Evolutionary conservation across 2,888 invertebrate genomes (phyloP), one percentile per base, ranked within the genome.

Genomic region (Morpho helenor): DNA sequence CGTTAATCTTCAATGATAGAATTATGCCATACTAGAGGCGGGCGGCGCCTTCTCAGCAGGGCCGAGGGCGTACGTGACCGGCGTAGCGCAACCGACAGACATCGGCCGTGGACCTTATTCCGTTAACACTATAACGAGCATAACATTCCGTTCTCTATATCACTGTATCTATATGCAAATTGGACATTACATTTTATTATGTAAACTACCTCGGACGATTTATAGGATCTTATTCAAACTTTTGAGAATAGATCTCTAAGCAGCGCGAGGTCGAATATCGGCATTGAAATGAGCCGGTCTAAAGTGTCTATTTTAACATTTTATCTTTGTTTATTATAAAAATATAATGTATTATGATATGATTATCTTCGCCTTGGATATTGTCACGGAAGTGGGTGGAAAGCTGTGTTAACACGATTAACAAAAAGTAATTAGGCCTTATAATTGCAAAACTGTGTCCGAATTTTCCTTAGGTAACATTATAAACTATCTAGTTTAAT

Each of bases 21-120:
- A 31, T 31, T 31, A 31, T 31, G 5, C 3, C 31, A 31, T 31
- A 31, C 31, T 49, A 46, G 64, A 72, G 74, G 71, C 73, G 73
- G 72, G 72, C 67, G 71, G 54, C 65, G 63, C 61, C 68, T 65
- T 63, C 56, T 60, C 40, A 45, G 23, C 7, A 49, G 61, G 62
- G 59, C 65, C 51, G 58, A 64, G 52, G 70, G 85, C 80, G 74
- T 85, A 86, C 87, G 86, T 86, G 87, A 85, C 82, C 65, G 60
- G 48, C 59, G 67, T 63, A 59, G 75, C 80, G 82, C 79, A 70
- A 68, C 63, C 60, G 60, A 62, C 62, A 76, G 65, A 75, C 76
- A 65, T 61, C 62, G 77, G 65, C 75, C 77, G 65, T 71, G 75
- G 80, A 75, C 79, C 76, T 78, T 72, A 70, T 66, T 63, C 68